A percentile compares a stretch with the other conserved stretches of the same genome.
These are phyloP conservation scores for Montipora capitata DNA, from an alignment of 92 coral and sea anemone genomes.

Conservation along the genomic window DNA sequence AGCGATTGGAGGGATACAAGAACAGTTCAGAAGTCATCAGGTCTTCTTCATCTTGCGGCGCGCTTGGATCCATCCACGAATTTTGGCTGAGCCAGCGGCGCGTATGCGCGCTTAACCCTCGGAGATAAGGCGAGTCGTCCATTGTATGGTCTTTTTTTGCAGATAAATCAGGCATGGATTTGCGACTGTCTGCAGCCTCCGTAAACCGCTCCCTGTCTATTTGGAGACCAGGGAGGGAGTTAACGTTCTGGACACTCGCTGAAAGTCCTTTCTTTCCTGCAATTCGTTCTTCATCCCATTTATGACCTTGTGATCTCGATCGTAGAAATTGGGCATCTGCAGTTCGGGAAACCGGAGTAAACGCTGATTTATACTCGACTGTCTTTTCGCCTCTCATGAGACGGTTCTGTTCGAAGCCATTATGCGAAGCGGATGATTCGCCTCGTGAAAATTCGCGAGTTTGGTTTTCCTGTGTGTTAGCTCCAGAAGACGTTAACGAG, in stretches of 20 bases:
- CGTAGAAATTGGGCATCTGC: slow-evolving; percentile 41
- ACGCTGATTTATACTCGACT: slow-evolving; percentile 60
- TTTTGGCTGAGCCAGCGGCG: slow-evolving; percentile 92
- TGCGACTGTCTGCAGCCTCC: slow-evolving; percentile 79
- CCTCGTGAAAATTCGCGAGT: slow-evolving; percentile 26
- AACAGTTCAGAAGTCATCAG: slow-evolving; percentile 81
- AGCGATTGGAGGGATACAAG: slow-evolving; percentile 84
- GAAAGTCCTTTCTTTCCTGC: slow-evolving; percentile 15
- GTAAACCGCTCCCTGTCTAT: slow-evolving; percentile 55
- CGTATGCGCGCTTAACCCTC: slow-evolving; percentile 86
- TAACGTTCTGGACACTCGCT: slow-evolving; percentile 34
- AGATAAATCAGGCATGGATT: slow-evolving; percentile 92
- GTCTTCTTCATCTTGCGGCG: slow-evolving; percentile 63
- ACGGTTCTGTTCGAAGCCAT: background rate
- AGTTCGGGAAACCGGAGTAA: slow-evolving; percentile 55
- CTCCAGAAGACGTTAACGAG: background rate
- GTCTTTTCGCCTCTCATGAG: background rate
- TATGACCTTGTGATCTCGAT: slow-evolving; percentile 54
- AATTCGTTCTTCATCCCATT: slow-evolving; percentile 57
- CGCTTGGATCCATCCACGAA: slow-evolving; percentile 78
- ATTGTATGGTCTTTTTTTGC: slow-evolving; percentile 24
- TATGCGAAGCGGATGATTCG: slow-evolving; percentile 10
- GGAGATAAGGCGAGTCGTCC: slow-evolving; percentile 72
- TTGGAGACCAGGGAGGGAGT: slow-evolving; percentile 33
- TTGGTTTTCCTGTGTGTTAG: background rate